Evolutionary conservation across 2,888 invertebrate species (phyloP).

Genomic region (Tortricodes alternella): DNA sequence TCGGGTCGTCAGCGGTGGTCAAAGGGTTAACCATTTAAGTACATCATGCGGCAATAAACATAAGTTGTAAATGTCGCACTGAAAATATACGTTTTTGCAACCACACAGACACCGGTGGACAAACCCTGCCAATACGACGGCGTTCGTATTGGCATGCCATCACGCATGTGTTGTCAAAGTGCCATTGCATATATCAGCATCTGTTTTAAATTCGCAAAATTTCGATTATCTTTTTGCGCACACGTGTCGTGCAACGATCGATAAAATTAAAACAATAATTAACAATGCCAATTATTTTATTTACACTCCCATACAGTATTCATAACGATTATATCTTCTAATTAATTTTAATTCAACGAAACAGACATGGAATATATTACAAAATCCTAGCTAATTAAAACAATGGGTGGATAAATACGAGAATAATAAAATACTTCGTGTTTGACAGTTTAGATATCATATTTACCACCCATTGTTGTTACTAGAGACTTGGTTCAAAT

Average conservation of each 20-base stretch:
- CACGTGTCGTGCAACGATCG: constrained; percentile 13
- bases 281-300: constrained; percentile 63
- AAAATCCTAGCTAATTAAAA: constrained; percentile 14
- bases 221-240: no score
- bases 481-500: constrained; percentile 8
- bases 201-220: no score
- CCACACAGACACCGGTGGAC: no score
- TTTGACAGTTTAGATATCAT: neutral
- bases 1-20: no score
- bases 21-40: no score
- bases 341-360: constrained; percentile 14
- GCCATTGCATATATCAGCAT: no score
- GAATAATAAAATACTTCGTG: neutral
- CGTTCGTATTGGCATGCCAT: no score
- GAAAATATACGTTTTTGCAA: no score
- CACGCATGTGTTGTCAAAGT: no score
- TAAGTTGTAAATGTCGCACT: no score
- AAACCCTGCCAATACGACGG: no score
- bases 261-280: constrained; percentile 38
- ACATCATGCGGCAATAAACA: no score
- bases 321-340: constrained; percentile 34
- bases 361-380: constrained; percentile 26
- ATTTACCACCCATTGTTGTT: neutral
- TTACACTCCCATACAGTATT: constrained; percentile 55
- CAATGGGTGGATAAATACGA: constrained; percentile 1